A percentile compares a stretch with the other conserved stretches of the same genome.
Conservation (phyloP, 2,113 vertebrate genomes). For the Paradisaea rubra region DNA sequence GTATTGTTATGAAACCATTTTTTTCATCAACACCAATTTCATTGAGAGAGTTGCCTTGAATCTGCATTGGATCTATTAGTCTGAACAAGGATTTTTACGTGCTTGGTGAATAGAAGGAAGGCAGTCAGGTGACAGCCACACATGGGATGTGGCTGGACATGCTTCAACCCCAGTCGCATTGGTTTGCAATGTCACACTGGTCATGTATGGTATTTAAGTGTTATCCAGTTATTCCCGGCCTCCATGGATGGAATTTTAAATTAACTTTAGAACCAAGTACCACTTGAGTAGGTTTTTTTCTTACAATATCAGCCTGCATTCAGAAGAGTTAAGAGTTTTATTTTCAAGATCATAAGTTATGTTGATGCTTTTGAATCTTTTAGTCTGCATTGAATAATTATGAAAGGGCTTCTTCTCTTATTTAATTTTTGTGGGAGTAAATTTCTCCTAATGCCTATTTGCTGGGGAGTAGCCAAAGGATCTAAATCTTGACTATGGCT, state of each 20-base stretch:
- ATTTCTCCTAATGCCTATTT: not conserved
- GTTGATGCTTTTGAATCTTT: not conserved
- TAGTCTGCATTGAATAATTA: not conserved
- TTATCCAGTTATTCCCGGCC: not conserved
- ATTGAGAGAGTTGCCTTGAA: not conserved
- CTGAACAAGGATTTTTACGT: rapidly evolving
- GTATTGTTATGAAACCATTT: not conserved
- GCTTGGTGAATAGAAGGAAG: not conserved
- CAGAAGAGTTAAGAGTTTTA: not conserved
- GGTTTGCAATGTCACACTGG: not conserved
- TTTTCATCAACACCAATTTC: rapidly evolving
- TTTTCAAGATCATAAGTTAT: not conserved
- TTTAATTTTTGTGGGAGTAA: not conserved
- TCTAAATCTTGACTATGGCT: not conserved
- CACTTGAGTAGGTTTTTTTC: not conserved
- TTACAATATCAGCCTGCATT: not conserved
- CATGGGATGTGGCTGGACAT: rapidly evolving
- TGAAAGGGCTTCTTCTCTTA: not conserved
- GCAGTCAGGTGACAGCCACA: not conserved
- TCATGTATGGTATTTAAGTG: not conserved
- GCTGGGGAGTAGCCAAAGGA: not conserved
- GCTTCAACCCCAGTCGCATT: not conserved
- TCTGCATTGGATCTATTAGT: not conserved
- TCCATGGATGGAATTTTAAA: not conserved
- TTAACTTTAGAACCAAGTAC: not conserved